These are phyloP conservation scores for Latrodectus geometricus DNA, from an alignment of 1,140 invertebrate genomes.

Conservation along the genomic window DNA sequence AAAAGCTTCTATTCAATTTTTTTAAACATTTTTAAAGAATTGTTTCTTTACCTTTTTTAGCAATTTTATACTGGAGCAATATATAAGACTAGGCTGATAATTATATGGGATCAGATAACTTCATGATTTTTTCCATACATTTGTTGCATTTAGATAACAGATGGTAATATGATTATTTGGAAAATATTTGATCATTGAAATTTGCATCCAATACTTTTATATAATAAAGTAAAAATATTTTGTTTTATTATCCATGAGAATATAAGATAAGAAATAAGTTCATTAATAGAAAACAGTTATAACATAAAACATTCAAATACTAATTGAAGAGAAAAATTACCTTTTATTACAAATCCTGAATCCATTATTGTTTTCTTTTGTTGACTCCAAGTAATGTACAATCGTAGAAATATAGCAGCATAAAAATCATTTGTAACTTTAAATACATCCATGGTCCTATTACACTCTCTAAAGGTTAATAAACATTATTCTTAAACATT, in stretches of 20 bases:
- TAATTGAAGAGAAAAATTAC: conserved; percentile 65
- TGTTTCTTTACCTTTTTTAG: too few relatives aligned
- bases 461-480: conserved; percentile 70
- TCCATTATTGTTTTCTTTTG: conserved; percentile 73
- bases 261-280: too few relatives aligned
- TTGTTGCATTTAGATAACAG: too few relatives aligned
- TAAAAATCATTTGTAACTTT: conserved; percentile 72
- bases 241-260: too few relatives aligned
- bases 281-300: not conserved
- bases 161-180: too few relatives aligned
- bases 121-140: too few relatives aligned
- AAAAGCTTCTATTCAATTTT: too few relatives aligned
- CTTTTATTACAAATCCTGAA: conserved; percentile 73
- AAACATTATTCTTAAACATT: not conserved
- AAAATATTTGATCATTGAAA: not conserved
- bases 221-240: too few relatives aligned
- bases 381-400: conserved; percentile 71
- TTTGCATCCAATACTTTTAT: not conserved
- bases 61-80: too few relatives aligned
- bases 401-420: conserved; percentile 70
- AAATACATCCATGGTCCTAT: conserved; percentile 70
- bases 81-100: too few relatives aligned
- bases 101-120: too few relatives aligned
- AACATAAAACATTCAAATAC: not conserved
- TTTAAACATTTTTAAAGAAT: too few relatives aligned